Base-by-base conservation (phyloP, 2,888 invertebrate species). In the Leptopilina myrica region DNA sequence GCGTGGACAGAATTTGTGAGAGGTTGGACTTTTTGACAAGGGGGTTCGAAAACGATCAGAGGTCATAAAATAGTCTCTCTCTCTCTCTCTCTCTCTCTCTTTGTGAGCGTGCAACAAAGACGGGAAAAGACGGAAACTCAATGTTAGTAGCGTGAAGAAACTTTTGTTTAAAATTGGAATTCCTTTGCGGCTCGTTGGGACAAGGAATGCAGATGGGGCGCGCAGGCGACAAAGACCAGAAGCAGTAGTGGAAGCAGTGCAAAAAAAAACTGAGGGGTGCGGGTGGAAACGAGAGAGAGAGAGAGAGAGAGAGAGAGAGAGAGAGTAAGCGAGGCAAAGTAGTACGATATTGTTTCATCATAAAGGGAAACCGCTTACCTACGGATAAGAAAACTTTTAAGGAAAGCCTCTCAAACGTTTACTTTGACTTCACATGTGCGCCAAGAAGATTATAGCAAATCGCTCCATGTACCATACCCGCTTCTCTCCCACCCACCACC, bases 151-250 rank as follows among this genome's bases (percentile, higher is more conserved):
- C 87, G 88, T 87, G 86, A 88, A 86, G 87, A 88, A 89, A 89
- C 89, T 89, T 89, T 89, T 89, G 89, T 89, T 89, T 89, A 88
- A 89, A 89, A 89, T 89, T 89, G 89, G 88, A 89, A 89, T 89
- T 89, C 89, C 89, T 89, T 89, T 88, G 87, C 88, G 89, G 89
- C 89, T 89, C 87, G 89, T 89, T 88, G 88, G 84, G 85, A 87
- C 87, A 87, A 87, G 89, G 89, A 89, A 89, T 89, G 88, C 89
- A 89, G 88, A 89, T 89, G 85, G 89, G 86, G 85, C 77, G 86
- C 83, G 86, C 83, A 83, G 85, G 84, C 86, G 86, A 87, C 87
- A 86, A 85, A 85, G 86, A 86, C 85, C 86, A 81, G 83, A 84
- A 85, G 81, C 78, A 80, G 82, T 82, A 81, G 83, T 81, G 82